A percentile compares a stretch with the other conserved stretches of the same genome.
phyloP scores from a whole-genome alignment of 2,888 invertebrate species.

The Polymixis lichenea region DNA sequence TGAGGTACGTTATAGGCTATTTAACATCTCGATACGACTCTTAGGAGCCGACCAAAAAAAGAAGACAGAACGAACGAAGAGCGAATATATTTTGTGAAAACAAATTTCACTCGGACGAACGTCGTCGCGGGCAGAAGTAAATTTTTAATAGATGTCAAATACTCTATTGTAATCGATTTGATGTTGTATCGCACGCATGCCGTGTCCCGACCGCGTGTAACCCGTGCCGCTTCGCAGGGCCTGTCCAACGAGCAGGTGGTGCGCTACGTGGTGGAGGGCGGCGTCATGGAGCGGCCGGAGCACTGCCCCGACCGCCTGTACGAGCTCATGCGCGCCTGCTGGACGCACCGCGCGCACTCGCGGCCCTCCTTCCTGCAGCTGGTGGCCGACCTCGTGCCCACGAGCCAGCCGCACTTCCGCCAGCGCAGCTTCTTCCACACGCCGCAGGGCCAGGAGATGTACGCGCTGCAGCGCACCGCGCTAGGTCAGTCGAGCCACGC shows the following conservation, averaged over 20 bases:
- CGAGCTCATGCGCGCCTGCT: constrained; percentile 97
- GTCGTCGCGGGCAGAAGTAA: neutral
- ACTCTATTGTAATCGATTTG: neutral
- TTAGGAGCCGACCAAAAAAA: neutral
- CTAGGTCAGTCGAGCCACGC: constrained; percentile 72
- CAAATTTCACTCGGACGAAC: neutral
- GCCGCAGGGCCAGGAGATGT: constrained; percentile 90
- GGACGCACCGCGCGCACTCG: constrained; percentile 95
- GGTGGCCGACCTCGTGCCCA: constrained; percentile 93
- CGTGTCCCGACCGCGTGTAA: neutral
- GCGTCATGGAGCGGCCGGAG: constrained; percentile 98
- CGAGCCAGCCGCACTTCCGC: constrained; percentile 91
- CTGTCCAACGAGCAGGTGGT: constrained; percentile 98
- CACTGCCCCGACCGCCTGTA: constrained; percentile 98
- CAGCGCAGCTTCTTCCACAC: constrained; percentile 92
- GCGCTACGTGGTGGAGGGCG: constrained; percentile 96
- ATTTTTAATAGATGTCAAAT: neutral
- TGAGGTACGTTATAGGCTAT: neutral
- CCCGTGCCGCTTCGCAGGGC: constrained; percentile 88
- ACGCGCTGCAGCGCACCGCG: constrained; percentile 82
- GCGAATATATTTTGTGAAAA: neutral
- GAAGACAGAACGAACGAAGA: neutral
- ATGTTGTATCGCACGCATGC: neutral
- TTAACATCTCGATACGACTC: too few species aligned
- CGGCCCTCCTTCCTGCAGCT: constrained; percentile 97